A percentile compares a stretch with the other conserved stretches of the same genome.
Conservation (phyloP, 2,797 vertebrate species). For the Triplophysa yarkandensis region DNA sequence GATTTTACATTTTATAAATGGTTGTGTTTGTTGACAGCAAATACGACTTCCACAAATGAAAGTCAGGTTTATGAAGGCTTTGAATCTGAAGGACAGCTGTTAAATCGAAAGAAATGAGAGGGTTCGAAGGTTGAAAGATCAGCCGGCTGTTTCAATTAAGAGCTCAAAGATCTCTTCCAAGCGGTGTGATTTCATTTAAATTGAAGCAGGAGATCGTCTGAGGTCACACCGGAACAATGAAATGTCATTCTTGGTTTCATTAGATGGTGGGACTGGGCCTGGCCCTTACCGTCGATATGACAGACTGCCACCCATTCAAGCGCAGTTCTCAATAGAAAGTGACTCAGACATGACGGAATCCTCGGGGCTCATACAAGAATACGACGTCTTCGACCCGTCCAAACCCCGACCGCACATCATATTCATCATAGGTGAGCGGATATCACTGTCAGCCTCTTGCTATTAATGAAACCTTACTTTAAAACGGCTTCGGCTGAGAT, state of each 20-base stretch:
- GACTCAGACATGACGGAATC: slow-evolving; percentile 75
- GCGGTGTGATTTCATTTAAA: not conserved
- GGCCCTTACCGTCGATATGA: slow-evolving; percentile 60
- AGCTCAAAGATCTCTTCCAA: not conserved
- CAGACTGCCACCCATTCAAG: slow-evolving; percentile 66
- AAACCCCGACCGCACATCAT: slow-evolving; percentile 69
- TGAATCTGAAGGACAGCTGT: slow-evolving; percentile 12
- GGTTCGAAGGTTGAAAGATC: not conserved
- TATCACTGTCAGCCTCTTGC: not conserved
- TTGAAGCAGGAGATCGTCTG: not conserved
- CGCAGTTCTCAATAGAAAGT: slow-evolving; percentile 75
- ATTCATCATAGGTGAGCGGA: slow-evolving; percentile 70
- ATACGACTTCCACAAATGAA: not conserved
- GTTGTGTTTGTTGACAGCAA: not conserved
- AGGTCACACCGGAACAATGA: not conserved
- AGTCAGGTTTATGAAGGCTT: not conserved
- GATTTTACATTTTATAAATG: not conserved
- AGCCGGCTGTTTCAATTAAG: not conserved
- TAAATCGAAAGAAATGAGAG: not conserved
- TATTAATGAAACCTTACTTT: not conserved
- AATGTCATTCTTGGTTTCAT: slow-evolving; percentile 13
- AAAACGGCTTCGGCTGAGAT: not conserved
- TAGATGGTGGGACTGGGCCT: slow-evolving; percentile 51
- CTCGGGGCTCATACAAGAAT: slow-evolving; percentile 73
- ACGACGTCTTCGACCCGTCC: slow-evolving; percentile 70